These are phyloP conservation scores for Thamnophis elegans DNA, from an alignment of 2,797 vertebrate species.

Conservation along the genomic window DNA sequence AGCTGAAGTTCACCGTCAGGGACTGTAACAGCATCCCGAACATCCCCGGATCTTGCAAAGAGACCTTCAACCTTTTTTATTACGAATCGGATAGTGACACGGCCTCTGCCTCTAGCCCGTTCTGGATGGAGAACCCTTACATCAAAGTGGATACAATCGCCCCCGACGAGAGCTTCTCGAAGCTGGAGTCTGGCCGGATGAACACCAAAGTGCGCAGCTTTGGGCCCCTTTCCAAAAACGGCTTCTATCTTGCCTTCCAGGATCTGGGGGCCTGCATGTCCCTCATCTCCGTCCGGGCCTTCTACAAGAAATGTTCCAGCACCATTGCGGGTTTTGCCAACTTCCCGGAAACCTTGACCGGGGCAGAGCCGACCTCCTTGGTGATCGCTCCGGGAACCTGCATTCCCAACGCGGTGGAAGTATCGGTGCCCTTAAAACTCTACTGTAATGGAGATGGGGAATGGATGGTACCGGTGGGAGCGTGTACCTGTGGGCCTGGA, in stretches of 20 bases:
- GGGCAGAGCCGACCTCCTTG: conserved; percentile 92
- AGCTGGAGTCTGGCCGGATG: conserved; percentile 85
- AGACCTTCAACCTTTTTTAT: conserved; percentile 99
- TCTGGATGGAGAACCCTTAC: conserved; percentile 99
- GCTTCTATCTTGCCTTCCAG: conserved; percentile 97
- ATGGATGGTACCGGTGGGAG: conserved; percentile 97
- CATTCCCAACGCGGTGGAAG: conserved; percentile 88
- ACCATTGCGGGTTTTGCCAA: conserved; percentile 92
- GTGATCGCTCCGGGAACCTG: conserved; percentile 95
- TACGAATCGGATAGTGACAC: conserved; percentile 94
- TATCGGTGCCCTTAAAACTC: conserved; percentile 93
- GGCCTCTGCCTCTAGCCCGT: conserved; percentile 90
- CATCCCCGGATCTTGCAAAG: conserved; percentile 97
- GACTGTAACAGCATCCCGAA: conserved; percentile 98
- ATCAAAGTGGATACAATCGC: conserved; percentile 98
- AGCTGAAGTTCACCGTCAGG: conserved; percentile 95
- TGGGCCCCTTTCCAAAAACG: conserved; percentile 91
- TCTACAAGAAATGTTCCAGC: conserved; percentile 97
- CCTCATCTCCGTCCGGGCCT: conserved; percentile 92
- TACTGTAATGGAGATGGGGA: conserved; percentile 97
- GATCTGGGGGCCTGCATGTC: conserved; percentile 97
- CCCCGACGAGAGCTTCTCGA: conserved; percentile 93
- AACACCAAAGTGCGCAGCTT: conserved; percentile 98
- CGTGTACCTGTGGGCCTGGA: conserved; percentile 90
- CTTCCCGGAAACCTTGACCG: conserved; percentile 95